A percentile compares a stretch with the other conserved stretches of the same genome.
Conservation (phyloP, 2,113 vertebrate genomes). For the Sturnus vulgaris region DNA sequence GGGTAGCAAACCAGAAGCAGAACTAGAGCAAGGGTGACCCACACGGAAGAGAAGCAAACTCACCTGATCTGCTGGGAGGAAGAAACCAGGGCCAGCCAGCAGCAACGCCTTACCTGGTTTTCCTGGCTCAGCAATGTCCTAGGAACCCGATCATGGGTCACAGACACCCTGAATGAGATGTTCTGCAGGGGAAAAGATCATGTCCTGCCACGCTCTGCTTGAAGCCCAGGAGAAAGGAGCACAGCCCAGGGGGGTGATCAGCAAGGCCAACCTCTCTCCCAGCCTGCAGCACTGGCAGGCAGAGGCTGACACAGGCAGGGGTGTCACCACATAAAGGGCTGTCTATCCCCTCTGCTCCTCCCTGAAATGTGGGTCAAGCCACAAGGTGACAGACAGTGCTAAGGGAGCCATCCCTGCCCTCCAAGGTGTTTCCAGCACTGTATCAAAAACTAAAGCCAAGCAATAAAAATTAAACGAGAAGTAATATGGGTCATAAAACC, state of each 20-base stretch:
- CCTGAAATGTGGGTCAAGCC: background rate
- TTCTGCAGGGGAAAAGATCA: background rate
- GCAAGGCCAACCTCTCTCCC: background rate
- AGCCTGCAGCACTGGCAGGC: background rate
- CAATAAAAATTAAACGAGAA: conserved; percentile 40
- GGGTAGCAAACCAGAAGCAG: background rate
- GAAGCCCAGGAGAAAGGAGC: background rate
- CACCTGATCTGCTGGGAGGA: background rate
- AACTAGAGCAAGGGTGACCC: background rate
- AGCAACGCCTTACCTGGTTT: background rate
- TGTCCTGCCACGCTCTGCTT: rapidly evolving
- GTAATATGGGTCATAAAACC: background rate
- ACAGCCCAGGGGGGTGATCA: background rate
- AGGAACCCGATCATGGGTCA: background rate
- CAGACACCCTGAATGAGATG: background rate
- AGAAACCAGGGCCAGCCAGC: background rate
- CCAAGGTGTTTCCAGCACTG: background rate
- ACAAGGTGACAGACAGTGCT: background rate
- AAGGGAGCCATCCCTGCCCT: background rate
- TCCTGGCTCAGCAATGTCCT: background rate
- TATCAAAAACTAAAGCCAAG: conserved; percentile 3
- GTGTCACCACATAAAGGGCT: background rate
- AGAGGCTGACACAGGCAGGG: background rate
- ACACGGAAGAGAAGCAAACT: background rate
- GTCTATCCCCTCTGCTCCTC: background rate